Evolutionary conservation across 2,888 invertebrate genomes (phyloP).

Genomic region (Philhelius pedissequus): DNA sequence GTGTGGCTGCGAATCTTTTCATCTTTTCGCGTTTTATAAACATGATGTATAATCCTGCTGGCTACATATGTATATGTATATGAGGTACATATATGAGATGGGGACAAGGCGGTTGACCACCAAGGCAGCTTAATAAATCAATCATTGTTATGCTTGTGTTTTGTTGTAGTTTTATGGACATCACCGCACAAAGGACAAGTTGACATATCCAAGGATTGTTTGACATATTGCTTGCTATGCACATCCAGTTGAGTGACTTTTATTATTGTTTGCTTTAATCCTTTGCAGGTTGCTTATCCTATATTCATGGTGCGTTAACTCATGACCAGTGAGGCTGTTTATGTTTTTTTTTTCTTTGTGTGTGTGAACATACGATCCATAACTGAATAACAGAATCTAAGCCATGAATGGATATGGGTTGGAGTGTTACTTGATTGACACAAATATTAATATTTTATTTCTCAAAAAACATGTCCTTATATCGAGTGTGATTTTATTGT

Average conservation of each 20-base stretch:
- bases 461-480: not conserved
- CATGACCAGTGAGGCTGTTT: not conserved
- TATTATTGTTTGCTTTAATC: conserved; percentile 19
- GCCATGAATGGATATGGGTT: not conserved
- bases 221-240: conserved; percentile 37
- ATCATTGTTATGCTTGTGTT: conserved; percentile 55
- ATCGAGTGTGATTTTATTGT: not conserved
- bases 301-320: not conserved
- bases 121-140: conserved; percentile 54
- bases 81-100: not conserved
- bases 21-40: conserved; percentile 13
- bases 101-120: not conserved
- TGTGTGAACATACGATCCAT: not conserved
- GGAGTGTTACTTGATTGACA: not conserved
- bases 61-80: not conserved
- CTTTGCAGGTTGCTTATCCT: not conserved
- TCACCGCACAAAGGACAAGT: conserved; percentile 40
- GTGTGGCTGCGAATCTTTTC: conserved; percentile 18
- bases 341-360: not conserved
- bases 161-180: not conserved
- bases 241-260: conserved; percentile 19
- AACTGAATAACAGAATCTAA: not conserved
- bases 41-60: too few species aligned
- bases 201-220: conserved; percentile 55
- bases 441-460: not conserved